Percentiles rank a stretch among this genome's conserved stretches.
Conservation (phyloP, 2,113 vertebrate genomes). For the Scortum barcoo region DNA sequence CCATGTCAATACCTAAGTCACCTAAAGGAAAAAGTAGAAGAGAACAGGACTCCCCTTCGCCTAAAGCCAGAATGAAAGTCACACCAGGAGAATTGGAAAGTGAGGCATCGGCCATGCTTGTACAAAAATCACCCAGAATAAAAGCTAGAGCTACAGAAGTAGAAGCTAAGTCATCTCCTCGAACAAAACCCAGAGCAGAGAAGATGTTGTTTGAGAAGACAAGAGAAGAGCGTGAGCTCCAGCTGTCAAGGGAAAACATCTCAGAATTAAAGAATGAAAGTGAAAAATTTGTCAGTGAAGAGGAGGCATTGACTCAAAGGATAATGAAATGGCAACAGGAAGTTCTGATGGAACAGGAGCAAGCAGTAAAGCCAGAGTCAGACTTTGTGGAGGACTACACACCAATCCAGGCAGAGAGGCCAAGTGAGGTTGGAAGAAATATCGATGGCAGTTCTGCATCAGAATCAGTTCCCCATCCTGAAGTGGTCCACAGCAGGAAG, state of each 20-base stretch:
- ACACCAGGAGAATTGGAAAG: constrained; percentile 29
- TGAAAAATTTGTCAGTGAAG: constrained; percentile 79
- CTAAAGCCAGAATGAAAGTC: constrained; percentile 21
- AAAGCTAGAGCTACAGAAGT: constrained; percentile 26
- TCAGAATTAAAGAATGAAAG: constrained; percentile 79
- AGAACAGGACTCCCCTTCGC: not conserved
- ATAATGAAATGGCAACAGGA: constrained; percentile 87
- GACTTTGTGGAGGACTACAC: constrained; percentile 64
- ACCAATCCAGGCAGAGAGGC: constrained; percentile 11
- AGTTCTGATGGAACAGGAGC: constrained; percentile 80
- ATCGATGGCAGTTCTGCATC: not conserved
- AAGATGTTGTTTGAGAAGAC: constrained; percentile 71
- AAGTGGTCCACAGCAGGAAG: constrained; percentile 9
- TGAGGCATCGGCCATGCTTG: not conserved
- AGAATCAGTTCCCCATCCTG: constrained; percentile 21
- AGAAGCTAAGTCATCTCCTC: constrained; percentile 32
- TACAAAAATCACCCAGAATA: constrained; percentile 41
- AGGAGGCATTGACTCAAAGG: constrained; percentile 81
- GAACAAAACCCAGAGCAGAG: constrained; percentile 47
- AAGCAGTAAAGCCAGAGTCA: constrained; percentile 53
- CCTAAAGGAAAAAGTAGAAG: not conserved
- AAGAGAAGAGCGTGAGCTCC: constrained; percentile 70
- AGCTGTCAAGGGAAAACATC: constrained; percentile 82
- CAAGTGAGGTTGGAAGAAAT: constrained; percentile 22
- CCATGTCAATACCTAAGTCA: not conserved